Evolutionary conservation across 2,888 invertebrate genomes (phyloP).

Genomic region (Stenolophus ochropezus): DNA sequence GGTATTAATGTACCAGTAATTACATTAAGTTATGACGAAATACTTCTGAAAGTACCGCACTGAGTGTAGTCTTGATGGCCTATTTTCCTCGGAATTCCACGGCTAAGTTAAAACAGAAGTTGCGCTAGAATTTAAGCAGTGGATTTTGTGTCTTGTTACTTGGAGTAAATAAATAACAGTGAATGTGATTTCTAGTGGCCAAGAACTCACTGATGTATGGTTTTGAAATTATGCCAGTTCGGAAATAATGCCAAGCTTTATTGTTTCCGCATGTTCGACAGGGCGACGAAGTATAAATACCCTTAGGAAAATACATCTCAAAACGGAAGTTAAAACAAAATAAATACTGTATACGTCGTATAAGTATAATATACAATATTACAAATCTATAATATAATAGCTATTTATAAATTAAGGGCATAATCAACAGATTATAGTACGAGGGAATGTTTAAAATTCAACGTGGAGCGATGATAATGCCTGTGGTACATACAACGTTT

Average conservation of each 20-base stretch:
- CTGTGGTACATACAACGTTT: too few species aligned
- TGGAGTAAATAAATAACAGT: constrained; percentile 13
- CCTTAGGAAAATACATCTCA: too few species aligned
- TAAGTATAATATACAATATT: too few species aligned
- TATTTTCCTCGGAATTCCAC: constrained; percentile 21
- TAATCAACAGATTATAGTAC: too few species aligned
- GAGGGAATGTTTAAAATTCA: too few species aligned
- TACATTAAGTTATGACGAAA: not conserved
- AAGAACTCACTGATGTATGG: not conserved
- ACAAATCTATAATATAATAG: too few species aligned
- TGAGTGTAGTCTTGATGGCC: constrained; percentile 2
- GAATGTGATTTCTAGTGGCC: not conserved
- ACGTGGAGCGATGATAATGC: too few species aligned
- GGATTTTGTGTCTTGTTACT: constrained; percentile 35
- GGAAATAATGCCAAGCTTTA: not conserved
- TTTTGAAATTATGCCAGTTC: constrained; percentile 28
- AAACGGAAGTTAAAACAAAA: too few species aligned
- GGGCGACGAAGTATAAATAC: not conserved
- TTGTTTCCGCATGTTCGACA: not conserved
- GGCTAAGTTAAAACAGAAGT: constrained; percentile 37
- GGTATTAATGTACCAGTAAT: not conserved
- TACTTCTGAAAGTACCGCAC: not conserved
- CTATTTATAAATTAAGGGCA: too few species aligned
- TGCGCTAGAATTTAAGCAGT: constrained; percentile 38
- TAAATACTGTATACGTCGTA: too few species aligned